Evolutionary conservation across 2,888 invertebrate genomes (phyloP).

Genomic region (Leptinotarsa haldemani): DNA sequence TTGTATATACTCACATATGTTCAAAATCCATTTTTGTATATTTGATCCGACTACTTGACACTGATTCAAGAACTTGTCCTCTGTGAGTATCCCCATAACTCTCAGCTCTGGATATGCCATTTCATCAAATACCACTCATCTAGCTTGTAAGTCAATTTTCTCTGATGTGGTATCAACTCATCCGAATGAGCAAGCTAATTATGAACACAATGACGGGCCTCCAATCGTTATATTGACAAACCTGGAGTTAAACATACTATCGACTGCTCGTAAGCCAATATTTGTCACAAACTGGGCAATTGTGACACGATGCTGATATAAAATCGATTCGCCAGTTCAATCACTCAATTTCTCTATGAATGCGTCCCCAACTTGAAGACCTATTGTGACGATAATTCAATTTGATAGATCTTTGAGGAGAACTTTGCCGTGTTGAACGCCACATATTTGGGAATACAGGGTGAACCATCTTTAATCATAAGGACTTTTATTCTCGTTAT

Average conservation of each 20-base stretch:
- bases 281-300: conserved; percentile 26
- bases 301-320: conserved; percentile 19
- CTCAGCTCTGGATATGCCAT: too few relatives aligned
- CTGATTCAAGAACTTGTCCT: too few relatives aligned
- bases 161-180: too few relatives aligned
- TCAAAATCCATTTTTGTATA: too few relatives aligned
- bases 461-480: neutral
- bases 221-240: neutral
- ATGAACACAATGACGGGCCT: neutral
- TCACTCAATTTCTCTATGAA: conserved; percentile 20
- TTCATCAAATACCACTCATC: too few relatives aligned
- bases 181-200: conserved; percentile 7
- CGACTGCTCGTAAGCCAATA: conserved; percentile 13
- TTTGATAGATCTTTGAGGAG: neutral
- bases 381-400: conserved; percentile 6
- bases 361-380: neutral
- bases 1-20: too few relatives aligned
- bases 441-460: neutral
- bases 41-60: too few relatives aligned
- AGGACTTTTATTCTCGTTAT: too few relatives aligned
- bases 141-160: too few relatives aligned
- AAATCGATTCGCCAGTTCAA: conserved; percentile 25
- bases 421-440: neutral
- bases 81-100: too few relatives aligned
- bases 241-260: conserved; percentile 12